Conservation (phyloP, 2,113 vertebrate genomes). For the Cariama cristata region DNA sequence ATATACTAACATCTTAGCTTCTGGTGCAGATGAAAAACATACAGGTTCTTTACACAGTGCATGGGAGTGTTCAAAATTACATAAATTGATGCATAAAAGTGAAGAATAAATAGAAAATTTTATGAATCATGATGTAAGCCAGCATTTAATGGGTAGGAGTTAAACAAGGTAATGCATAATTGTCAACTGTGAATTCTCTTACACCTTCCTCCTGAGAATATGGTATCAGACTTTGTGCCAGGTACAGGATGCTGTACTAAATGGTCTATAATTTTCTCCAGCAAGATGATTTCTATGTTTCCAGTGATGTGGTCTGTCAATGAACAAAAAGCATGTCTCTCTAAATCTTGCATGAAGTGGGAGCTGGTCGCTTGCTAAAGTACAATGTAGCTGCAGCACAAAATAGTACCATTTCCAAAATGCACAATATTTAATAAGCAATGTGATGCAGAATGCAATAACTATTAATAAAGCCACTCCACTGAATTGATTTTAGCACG, state of each 20-base stretch:
- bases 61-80: background rate
- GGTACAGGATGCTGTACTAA: background rate
- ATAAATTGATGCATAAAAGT: background rate
- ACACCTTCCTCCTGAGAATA: background rate
- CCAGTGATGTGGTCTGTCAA: background rate
- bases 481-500: slow-evolving; percentile 65
- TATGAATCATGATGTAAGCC: background rate
- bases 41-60: background rate
- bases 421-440: slow-evolving; percentile 54
- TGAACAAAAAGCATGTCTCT: background rate
- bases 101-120: slow-evolving; percentile 7
- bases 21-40: background rate
- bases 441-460: slow-evolving; percentile 54
- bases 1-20: background rate
- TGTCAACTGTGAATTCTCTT: background rate
- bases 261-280: background rate
- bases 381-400: background rate
- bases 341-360: background rate
- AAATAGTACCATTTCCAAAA: background rate
- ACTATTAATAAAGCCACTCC: slow-evolving; percentile 67
- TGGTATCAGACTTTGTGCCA: background rate
- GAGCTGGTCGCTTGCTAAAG: background rate
- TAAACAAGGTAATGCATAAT: background rate
- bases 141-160: background rate
- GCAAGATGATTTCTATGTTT: background rate